A percentile compares a stretch with the other conserved stretches of the same genome.
Evolutionary conservation across 1,140 invertebrate genomes (phyloP).

Genomic region (Saccostrea echinata): DNA sequence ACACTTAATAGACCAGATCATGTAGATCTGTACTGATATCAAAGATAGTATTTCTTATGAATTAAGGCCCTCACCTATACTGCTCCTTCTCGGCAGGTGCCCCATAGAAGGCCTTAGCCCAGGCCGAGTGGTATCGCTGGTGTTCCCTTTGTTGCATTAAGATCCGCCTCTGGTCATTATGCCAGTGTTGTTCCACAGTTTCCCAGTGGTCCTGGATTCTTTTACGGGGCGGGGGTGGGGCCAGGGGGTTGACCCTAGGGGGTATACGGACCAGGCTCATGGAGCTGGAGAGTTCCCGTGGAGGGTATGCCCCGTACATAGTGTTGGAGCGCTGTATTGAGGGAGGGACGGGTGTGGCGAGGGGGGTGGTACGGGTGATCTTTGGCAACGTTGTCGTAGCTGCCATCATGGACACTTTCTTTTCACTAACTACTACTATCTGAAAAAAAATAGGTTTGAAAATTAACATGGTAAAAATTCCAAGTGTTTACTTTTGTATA

Average conservation of each 20-base stretch:
- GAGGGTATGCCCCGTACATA: conserved; percentile 73
- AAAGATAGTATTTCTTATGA: neutral
- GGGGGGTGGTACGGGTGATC: conserved; percentile 59
- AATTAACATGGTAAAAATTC: neutral
- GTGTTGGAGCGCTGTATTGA: conserved; percentile 46
- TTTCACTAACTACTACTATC: neutral
- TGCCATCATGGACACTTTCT: conserved; percentile 28
- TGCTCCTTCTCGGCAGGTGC: conserved; percentile 76
- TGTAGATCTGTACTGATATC: neutral
- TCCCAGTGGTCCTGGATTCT: conserved; percentile 75
- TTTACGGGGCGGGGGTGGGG: conserved; percentile 70
- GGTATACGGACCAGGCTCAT: conserved; percentile 71
- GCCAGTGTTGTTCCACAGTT: conserved; percentile 76
- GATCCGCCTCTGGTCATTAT: conserved; percentile 74
- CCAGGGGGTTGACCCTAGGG: conserved; percentile 72
- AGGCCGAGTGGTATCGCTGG: conserved; percentile 77
- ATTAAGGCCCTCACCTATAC: conserved; percentile 70
- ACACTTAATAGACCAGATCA: too few relatives aligned
- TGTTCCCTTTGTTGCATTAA: conserved; percentile 77
- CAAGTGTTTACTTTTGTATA: too few relatives aligned
- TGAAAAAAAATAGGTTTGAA: neutral
- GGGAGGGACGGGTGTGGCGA: conserved; percentile 66
- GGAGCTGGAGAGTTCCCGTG: conserved; percentile 70
- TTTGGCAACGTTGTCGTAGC: conserved; percentile 64
- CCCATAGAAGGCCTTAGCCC: conserved; percentile 77